Percentiles rank a stretch among this genome's conserved stretches.
phyloP scores from a whole-genome alignment of 2,888 invertebrate species.

The Litoditis marina region DNA sequence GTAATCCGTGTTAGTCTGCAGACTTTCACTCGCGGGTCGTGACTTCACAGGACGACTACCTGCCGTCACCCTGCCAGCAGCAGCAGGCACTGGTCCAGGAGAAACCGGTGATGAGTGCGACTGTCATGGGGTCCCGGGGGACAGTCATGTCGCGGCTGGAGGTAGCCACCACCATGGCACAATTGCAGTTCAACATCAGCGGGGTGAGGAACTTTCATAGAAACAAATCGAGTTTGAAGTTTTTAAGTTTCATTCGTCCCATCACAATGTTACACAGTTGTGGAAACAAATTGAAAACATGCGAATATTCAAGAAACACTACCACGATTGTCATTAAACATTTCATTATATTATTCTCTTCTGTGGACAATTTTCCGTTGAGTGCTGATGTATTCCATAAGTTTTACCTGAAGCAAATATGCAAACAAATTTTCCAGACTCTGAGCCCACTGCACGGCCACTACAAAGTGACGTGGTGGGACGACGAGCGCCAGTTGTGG shows the following conservation, averaged over 20 bases:
- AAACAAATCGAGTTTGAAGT: not conserved
- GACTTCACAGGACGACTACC: too few species aligned
- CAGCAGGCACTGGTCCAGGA: conserved; percentile 17
- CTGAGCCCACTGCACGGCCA: conserved; percentile 32
- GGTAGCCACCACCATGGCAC: conserved; percentile 13
- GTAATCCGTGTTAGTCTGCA: too few species aligned
- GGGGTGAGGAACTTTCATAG: not conserved
- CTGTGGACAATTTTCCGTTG: too few species aligned
- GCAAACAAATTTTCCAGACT: conserved; percentile 24
- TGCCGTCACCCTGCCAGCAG: conserved; percentile 14
- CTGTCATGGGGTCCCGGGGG: conserved; percentile 11
- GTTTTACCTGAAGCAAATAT: too few species aligned
- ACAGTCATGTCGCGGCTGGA: not conserved
- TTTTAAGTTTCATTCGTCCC: too few species aligned
- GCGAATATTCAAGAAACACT: too few species aligned
- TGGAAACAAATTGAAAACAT: too few species aligned
- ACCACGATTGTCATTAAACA: too few species aligned
- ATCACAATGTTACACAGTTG: too few species aligned
- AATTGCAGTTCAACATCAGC: conserved; percentile 27
- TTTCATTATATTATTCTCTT: too few species aligned
- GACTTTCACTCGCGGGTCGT: too few species aligned
- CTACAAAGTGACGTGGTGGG: conserved; percentile 35
- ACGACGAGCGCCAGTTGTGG: conserved; percentile 22
- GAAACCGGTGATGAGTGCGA: conserved; percentile 27
- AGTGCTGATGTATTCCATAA: too few species aligned